Evolutionary conservation across 2,888 invertebrate genomes (phyloP), one percentile per base, ranked within the genome.

Genomic region (Drosophila pegasa): DNA sequence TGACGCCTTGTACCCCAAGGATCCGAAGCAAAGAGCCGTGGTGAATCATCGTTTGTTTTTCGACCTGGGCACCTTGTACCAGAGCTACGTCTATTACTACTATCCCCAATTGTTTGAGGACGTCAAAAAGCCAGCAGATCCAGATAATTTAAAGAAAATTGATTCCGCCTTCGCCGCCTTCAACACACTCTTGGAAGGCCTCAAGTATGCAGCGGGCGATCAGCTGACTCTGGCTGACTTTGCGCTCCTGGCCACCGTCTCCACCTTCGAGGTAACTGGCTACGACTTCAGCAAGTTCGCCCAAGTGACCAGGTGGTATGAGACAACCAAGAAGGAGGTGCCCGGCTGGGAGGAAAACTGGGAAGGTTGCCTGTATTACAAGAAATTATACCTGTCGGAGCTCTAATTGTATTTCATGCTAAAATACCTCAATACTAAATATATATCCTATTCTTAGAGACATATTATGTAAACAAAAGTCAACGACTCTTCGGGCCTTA

Each of bases 41-140:
- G 95, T 97, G 25, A 96, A 97, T 91, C 95, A 96, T 87, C 94
- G 95, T 56, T 91, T 97, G 48, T 96, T 95, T 92, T 97, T 97
- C 91, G 97, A 97, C 88, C 93, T 95, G 87, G 96, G 95, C n/a
- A 95, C 95, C 0, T 92, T 97, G 2, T 96, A 95, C 91, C 93
- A 94, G 60, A 93, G 94, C 81, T 95, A 96, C 81, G 92, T 93
- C 0, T 95, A 95, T 48, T 95, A 95, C 85, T 95, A 95, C 87
- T 94, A 94, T 87, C 94, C 95, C 41, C 93, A 94, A 87, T 80
- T 94, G 81, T 94, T 92, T 0, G 94, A 94, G 27, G 93, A 92
- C 74, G 94, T 92, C 0, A 94, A 94, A 40, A 93, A 92, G 38
- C 93, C 94, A 8, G 93, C 93, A 5, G 95, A 96, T 89, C 94